phyloP scores from a whole-genome alignment of 2,113 vertebrate genomes.

The Anarhynchus alexandrinus region DNA sequence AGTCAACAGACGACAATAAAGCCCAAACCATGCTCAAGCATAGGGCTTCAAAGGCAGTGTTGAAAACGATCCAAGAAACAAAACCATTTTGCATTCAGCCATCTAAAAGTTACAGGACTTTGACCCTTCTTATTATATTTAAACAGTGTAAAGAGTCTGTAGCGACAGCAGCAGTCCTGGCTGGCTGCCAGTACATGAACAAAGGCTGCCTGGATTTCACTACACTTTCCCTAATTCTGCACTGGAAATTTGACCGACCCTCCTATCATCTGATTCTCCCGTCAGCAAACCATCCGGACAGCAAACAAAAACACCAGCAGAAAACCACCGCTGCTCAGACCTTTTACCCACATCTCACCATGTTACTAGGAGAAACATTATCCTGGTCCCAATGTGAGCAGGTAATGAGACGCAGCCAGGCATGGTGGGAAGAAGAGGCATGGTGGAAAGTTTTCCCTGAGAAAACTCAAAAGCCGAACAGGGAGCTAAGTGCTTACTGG shows the following conservation, averaged over 20 bases:
- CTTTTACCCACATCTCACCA: background rate
- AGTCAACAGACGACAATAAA: background rate
- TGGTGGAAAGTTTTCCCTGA: background rate
- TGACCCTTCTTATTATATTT: background rate
- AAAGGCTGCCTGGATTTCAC: background rate
- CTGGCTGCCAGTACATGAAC: background rate
- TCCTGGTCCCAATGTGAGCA: background rate
- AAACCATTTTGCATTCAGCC: slow-evolving; percentile 38
- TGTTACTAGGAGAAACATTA: background rate
- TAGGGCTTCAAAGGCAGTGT: slow-evolving; percentile 16
- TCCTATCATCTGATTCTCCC: background rate
- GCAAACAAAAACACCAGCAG: background rate
- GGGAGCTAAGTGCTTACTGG: background rate
- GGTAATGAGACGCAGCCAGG: background rate
- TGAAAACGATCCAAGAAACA: slow-evolving; percentile 42
- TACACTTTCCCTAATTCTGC: background rate
- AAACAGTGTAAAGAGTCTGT: background rate
- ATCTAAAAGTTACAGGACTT: slow-evolving; percentile 45
- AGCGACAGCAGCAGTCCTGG: background rate
- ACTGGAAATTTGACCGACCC: background rate
- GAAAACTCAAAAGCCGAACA: background rate
- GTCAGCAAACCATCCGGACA: background rate
- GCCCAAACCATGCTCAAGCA: background rate
- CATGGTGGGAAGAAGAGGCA: rapidly evolving
- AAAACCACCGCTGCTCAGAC: background rate